Evolutionary conservation across 2,888 invertebrate species (phyloP), one percentile per base, ranked within the genome.

Genomic region (Drosophila limbata): DNA sequence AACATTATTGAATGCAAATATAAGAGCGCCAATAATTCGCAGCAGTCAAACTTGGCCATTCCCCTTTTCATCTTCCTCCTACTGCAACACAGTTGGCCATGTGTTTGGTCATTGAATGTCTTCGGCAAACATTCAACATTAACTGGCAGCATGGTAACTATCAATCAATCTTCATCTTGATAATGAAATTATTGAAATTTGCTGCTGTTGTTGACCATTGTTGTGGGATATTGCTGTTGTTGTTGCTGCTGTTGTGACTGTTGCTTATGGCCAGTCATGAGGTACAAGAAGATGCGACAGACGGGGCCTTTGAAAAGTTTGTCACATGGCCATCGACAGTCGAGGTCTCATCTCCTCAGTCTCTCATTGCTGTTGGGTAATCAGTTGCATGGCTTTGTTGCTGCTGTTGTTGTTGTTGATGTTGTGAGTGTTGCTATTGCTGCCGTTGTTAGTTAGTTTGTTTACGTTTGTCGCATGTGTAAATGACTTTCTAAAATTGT

Each of bases 101-200:
- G 56, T 56, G 56, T 44, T 45, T 25, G 66, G 67, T 56, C 63
- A 77, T 45, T 59, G 57, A 68, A 64, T 76, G 71, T 48, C 66
- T 71, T 61, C 45, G 8, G 15, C 66, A 53, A 57, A 44, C 60
- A 75, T 61, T 57, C 28, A 11, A 4, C 66, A 69, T 72, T 71
- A 66, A 25, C 25, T 6, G 25, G 25, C 25, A 52, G 51, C 65
- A 59, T 51, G 55, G 53, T 37, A 57, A 62, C 84, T 73, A 75
- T 80, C 78, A 87, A 88, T 86, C 87, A 84, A 86, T 86, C 88
- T 84, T 77, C 67, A 87, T 81, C 87, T 88, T 78, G 89, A 88
- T 86, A 88, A 86, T 87, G 89, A 81, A 84, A 81, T 86, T 84
- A 86, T 86, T 81, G 84, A 88, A 81, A 81, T 79, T 79, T 69